Base-by-base conservation (phyloP, 2,797 vertebrate genomes). In the Varecia variegata region DNA sequence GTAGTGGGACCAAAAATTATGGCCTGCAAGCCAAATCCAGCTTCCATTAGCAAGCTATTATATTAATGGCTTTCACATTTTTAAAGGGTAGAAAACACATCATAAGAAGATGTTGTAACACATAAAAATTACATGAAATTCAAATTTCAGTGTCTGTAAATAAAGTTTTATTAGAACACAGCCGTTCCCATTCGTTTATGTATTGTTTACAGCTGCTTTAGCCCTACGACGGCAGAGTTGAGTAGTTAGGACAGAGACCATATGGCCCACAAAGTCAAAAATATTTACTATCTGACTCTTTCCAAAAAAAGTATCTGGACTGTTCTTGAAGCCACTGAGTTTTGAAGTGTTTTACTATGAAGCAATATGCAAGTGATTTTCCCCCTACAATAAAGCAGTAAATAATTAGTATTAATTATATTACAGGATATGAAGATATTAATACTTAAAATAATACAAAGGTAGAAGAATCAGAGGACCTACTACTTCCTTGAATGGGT, bases 341-440 rank as follows among this genome's bases (percentile, higher is more conserved):
- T 76, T 92, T 47, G 15, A 56, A 88, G 56, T 56, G 52, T 18
- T 54, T 88, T 43, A 52, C 60, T 56, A 62, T 27, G n/a, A 25
- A 88, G 23, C 32, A 74, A 82, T 35, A 76, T 71, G 32, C 17
- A 81, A 92, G 35, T 54, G 35, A 84, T 62, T 80, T 11, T 25
- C 12, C 40, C 60, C 25, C 10, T 7, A 74, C 43, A 68, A 67
- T 35, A 47, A 87, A 47, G 15, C 21, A 52, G 45, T 77, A 86
- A 92, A 71, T 76, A 88, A 92, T 74, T 62, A 76, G 32, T 23
- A 93, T 32, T 65, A 65, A 96, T 71, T 65, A n/a, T n/a, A 76
- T 70, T 76, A 82, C 23, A 79, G 54, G 52, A 86, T 86, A 81
- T 32, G 27, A 70, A 70, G n/a, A 65, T 50, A 58, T 58, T 58